Percentiles rank a stretch among this genome's conserved stretches.
Evolutionary conservation across 2,797 vertebrate species (phyloP).

Genomic region (Falco naumanni): DNA sequence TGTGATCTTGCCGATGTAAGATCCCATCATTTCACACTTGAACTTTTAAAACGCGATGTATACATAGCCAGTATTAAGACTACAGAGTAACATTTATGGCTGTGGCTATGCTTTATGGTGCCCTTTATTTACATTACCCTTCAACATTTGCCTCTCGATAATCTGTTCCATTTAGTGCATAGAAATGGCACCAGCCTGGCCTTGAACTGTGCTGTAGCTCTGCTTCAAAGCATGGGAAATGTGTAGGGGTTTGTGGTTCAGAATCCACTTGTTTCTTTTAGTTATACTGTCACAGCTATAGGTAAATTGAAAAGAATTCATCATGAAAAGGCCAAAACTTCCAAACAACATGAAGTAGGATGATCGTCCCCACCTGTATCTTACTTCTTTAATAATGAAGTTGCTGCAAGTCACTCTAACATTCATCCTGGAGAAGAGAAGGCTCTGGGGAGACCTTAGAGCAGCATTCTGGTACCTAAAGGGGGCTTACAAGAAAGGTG

Average conservation of each 20-base stretch:
- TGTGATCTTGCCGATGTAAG: neutral
- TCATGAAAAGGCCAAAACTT: neutral
- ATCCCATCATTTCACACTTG: neutral
- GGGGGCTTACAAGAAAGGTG: too few species aligned
- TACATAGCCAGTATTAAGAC: neutral
- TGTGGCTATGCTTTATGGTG: neutral
- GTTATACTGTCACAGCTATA: accelerated
- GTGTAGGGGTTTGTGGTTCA: neutral
- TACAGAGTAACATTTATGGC: neutral
- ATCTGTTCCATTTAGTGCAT: accelerated
- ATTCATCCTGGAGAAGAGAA: too few species aligned
- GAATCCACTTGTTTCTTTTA: neutral
- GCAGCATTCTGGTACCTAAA: too few species aligned
- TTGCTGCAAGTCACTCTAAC: neutral
- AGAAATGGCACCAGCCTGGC: neutral
- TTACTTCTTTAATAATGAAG: neutral
- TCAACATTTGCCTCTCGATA: neutral
- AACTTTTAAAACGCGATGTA: neutral
- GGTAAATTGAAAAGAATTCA: neutral
- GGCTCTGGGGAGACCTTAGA: too few species aligned
- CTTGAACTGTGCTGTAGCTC: neutral
- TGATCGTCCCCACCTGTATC: accelerated
- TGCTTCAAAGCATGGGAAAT: neutral
- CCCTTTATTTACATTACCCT: neutral
- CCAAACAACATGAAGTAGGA: neutral